Evolutionary conservation across 1,140 invertebrate genomes (phyloP), one percentile per base, ranked within the genome.

Genomic region (Nilaparvata lugens): DNA sequence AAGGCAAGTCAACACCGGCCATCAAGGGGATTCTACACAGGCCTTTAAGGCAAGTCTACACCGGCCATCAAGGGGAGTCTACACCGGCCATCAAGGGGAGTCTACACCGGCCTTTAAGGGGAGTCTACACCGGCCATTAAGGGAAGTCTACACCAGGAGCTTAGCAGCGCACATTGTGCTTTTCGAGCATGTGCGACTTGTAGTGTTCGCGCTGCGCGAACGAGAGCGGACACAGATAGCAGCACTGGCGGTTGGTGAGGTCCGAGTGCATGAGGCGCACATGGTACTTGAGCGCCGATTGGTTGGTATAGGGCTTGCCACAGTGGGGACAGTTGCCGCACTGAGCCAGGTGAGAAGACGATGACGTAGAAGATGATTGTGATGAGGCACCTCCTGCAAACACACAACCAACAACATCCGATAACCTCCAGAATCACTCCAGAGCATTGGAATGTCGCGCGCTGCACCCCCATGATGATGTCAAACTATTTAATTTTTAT

Each of bases 181-280:
- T 78, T 58, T 80, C 76, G 73, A 78, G 79, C 81, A 84, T 83
- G 63, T 84, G 82, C 63, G 80, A 78, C 70, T 83, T 83, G 65
- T 79, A 84, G 21, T 78, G 79, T 66, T 84, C 81, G 35, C 81
- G 74, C 73, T 81, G 81, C 31, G 78, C 79, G 66, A 84, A 84
- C 23, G 80, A 80, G 55, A 79, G 75, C 31, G 82, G 82, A 70
- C 82, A 84, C 38, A 84, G 71, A 68, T 84, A 82, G 67, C 82
- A 84, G 70, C 81, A 83, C 55, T 82, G 75, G 66, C 81, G 75
- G 67, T 83, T 83, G 31, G 79, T 80, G 62, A 83, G 69, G 70
- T 83, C 82, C 19, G 81, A 83, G 71, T 85, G 83, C 73, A 85
- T 81, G 66, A 85, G 74, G 59, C 82, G 76, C 31, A 85, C 83